These are phyloP conservation scores for Lepidurus couesii DNA, from an alignment of 1,140 invertebrate genomes.

Conservation along the genomic window DNA sequence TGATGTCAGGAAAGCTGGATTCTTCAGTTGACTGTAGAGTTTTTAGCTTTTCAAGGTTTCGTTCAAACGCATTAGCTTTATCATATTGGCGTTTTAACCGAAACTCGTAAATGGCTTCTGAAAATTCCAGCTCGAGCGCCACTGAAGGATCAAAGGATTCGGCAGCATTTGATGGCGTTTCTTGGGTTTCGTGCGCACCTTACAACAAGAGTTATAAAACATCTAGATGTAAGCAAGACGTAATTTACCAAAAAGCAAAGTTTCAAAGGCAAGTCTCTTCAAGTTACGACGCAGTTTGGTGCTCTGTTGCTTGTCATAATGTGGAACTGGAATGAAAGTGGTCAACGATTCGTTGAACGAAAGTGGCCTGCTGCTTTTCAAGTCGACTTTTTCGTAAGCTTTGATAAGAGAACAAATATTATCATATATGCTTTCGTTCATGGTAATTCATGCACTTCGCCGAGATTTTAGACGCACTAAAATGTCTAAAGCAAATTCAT, in stretches of 20 bases:
- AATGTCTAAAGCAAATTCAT: too few species aligned
- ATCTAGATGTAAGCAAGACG: background rate
- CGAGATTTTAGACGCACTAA: too few species aligned
- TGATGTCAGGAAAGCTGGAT: background rate
- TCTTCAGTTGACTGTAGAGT: background rate
- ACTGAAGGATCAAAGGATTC: background rate
- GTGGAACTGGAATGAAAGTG: background rate
- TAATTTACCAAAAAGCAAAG: background rate
- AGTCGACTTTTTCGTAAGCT: background rate
- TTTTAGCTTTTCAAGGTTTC: background rate
- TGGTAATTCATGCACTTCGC: background rate
- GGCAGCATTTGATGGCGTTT: background rate
- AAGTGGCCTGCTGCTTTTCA: background rate
- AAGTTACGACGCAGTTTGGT: background rate
- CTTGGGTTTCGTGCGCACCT: background rate
- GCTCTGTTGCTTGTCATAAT: background rate
- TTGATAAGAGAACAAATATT: constrained; percentile 2
- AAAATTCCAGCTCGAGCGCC: background rate
- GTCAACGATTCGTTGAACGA: too few species aligned
- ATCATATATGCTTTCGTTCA: background rate
- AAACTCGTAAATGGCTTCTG: background rate
- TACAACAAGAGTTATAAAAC: background rate
- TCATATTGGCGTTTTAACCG: background rate
- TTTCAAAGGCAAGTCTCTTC: background rate
- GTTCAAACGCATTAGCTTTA: background rate